These are phyloP conservation scores for Anoplophora glabripennis DNA, from an alignment of 1,140 invertebrate genomes.

Conservation along the genomic window DNA sequence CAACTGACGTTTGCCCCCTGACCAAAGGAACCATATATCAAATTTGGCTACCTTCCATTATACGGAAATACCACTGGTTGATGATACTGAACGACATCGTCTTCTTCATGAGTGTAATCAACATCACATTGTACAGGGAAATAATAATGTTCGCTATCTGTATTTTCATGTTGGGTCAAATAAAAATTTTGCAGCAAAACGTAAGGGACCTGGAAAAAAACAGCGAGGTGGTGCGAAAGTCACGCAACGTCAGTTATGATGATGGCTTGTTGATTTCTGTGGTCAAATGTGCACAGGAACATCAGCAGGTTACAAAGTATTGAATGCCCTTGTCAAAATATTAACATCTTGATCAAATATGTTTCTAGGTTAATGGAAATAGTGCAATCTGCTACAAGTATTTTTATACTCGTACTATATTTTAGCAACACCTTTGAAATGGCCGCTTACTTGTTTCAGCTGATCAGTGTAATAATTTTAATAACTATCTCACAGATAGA, in stretches of 20 bases:
- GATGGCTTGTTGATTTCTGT: too few species aligned
- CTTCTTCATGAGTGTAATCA: not conserved
- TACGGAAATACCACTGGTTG: not conserved
- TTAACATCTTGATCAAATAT: not conserved
- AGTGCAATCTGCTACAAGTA: not conserved
- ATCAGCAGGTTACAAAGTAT: too few species aligned
- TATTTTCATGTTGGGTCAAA: slow-evolving; percentile 3
- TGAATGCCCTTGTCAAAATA: too few species aligned
- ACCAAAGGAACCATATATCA: not conserved
- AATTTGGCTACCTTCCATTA: not conserved
- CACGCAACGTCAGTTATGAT: too few species aligned
- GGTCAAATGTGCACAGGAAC: too few species aligned
- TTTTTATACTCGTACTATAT: not conserved
- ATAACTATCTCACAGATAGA: too few species aligned
- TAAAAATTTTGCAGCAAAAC: not conserved
- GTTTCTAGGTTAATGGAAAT: not conserved
- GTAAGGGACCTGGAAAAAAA: too few species aligned
- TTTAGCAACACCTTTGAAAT: not conserved
- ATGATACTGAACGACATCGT: not conserved
- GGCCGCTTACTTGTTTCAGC: not conserved
- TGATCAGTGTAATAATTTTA: not conserved
- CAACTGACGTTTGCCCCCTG: not conserved
- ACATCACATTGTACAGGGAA: not conserved
- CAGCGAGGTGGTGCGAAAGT: too few species aligned
- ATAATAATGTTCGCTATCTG: not conserved